Evolutionary conservation across 1,140 invertebrate species (phyloP), one percentile per base, ranked within the genome.

Genomic region (Drosophila rufa): DNA sequence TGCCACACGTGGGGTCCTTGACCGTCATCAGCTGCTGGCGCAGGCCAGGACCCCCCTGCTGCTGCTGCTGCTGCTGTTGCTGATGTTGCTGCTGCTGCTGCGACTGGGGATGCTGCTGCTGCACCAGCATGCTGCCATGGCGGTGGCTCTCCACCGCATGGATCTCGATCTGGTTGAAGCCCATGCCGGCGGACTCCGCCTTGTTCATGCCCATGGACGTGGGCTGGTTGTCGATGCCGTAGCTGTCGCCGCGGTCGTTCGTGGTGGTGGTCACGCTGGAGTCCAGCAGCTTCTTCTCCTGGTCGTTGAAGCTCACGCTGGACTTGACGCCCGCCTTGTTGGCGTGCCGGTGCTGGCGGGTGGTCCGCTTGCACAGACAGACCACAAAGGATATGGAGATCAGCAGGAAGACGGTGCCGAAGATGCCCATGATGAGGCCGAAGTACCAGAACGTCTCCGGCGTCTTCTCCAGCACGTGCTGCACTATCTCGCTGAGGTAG

Each of bases 261-360:
- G 92, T 92, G 0, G 96, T 97, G 0, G 96, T 97, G 3, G 96
- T 96, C 17, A 97, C 96, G 56, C 95, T 96, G 17, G 96, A 95
- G 82, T 97, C 96, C 33, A 97, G 94, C 7, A 97, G 93, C 75
- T 96, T 96, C 92, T 97, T 97, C 82, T 97, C 96, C 92, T 97
- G 97, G 61, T 97, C 97, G 19, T 95, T 96, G 86, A 97, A 97
- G 91, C 96, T 97, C 40, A 95, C 94, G 83, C 96, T 97, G 1
- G 95, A 94, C 89, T 96, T 95, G 17, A 96, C 93, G 6, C 87
- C 87, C n/a, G 90, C 82, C 68, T 96, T 95, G 76, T 96, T 95
- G 60, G 95, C 95, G 11, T 95, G 93, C 3, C 94, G 92, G 50
- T 95, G 93, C 60, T 89, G 91, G 0, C 92, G 79, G 0, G 90